Evolutionary conservation across 2,113 vertebrate genomes (phyloP).

Genomic region (Anas platyrhynchos): DNA sequence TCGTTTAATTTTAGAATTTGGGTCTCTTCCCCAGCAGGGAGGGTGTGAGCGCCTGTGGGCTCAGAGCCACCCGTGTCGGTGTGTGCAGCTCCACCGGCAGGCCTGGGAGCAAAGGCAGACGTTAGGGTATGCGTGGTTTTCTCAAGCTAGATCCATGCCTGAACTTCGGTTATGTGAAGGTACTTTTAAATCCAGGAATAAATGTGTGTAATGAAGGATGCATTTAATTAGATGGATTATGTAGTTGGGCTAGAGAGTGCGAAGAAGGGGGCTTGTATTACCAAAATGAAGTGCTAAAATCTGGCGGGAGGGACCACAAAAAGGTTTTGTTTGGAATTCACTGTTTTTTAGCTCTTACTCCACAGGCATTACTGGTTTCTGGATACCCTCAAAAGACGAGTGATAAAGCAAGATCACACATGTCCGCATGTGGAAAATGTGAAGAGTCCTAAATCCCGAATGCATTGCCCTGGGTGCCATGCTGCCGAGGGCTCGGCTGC

Average conservation of each 20-base stretch:
- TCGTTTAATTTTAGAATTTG: slow-evolving; percentile 7
- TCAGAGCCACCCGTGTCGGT: background rate
- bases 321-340: background rate
- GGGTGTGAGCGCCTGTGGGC: accelerated
- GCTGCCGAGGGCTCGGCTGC: background rate
- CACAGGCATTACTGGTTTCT: background rate
- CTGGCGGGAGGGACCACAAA: background rate
- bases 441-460: accelerated
- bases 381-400: background rate
- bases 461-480: accelerated
- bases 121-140: background rate
- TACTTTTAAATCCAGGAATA: background rate
- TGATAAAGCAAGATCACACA: accelerated
- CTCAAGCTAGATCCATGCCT: accelerated
- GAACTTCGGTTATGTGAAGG: background rate
- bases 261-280: accelerated
- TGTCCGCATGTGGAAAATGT: background rate
- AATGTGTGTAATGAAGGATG: accelerated
- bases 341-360: background rate
- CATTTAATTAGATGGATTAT: background rate
- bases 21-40: background rate
- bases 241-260: accelerated
- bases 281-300: background rate
- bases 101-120: background rate
- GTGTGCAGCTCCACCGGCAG: accelerated